A percentile compares a stretch with the other conserved stretches of the same genome.
phyloP scores from a whole-genome alignment of 2,888 invertebrate genomes.

The Watsonalla cultraria region DNA sequence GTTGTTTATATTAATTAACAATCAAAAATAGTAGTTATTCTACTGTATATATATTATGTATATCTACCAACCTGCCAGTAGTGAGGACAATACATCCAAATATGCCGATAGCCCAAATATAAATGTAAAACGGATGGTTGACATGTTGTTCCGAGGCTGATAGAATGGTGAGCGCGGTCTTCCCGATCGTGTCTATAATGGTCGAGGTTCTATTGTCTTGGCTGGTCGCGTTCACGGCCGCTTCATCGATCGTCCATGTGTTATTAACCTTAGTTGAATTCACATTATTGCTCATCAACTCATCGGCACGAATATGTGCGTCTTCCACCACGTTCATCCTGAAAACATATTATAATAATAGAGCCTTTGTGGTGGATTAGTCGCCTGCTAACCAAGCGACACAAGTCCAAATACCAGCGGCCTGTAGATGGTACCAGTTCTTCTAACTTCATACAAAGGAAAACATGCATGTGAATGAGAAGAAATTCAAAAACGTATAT shows the following conservation, averaged over 20 bases:
- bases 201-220: conserved; percentile 15
- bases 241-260: conserved; percentile 7
- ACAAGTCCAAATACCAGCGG: not conserved
- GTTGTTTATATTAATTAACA: too few relatives aligned
- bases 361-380: too few relatives aligned
- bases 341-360: conserved; percentile 17
- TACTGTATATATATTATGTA: too few relatives aligned
- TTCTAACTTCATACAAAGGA: too few relatives aligned
- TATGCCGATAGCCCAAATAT: conserved; percentile 80
- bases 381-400: too few relatives aligned
- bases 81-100: conserved; percentile 79
- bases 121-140: conserved; percentile 63
- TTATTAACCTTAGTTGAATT: conserved; percentile 10
- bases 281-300: conserved; percentile 1
- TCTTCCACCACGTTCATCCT: conserved; percentile 68
- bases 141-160: conserved; percentile 28
- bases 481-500: too few relatives aligned
- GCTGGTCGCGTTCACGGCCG: not conserved
- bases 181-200: conserved; percentile 46
- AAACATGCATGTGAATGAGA: too few relatives aligned
- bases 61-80: conserved; percentile 60
- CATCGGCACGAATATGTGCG: conserved; percentile 10
- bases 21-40: too few relatives aligned
- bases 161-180: conserved; percentile 42
- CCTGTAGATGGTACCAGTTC: too few relatives aligned